These are phyloP conservation scores for Acanthurus leucopareius DNA, from an alignment of 2,797 vertebrate genomes.

Conservation along the genomic window DNA sequence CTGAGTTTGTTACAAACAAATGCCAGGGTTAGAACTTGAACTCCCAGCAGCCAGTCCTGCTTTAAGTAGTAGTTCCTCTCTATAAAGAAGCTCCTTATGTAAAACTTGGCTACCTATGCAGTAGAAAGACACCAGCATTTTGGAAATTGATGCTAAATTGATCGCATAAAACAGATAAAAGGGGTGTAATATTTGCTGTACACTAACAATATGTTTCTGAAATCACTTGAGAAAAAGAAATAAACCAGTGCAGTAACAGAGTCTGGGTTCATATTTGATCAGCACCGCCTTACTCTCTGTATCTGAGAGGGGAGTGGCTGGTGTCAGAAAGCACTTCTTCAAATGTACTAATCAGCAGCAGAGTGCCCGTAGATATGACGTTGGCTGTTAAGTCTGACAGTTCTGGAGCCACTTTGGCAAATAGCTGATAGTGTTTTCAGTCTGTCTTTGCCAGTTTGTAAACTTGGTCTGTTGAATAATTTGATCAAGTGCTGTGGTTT, in stretches of 20 bases:
- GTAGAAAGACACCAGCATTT: too few species aligned
- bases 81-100: too few species aligned
- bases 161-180: too few species aligned
- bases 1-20: constrained; percentile 8
- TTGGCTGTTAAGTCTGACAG: constrained; percentile 9
- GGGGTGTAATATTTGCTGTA: too few species aligned
- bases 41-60: background rate
- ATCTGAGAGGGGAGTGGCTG: too few species aligned
- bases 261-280: too few species aligned
- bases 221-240: too few species aligned
- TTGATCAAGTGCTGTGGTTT: constrained; percentile 31
- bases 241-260: too few species aligned
- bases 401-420: background rate
- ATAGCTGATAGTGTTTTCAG: background rate
- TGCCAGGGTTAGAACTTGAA: background rate
- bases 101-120: too few species aligned
- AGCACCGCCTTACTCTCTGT: too few species aligned
- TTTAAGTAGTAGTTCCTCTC: background rate
- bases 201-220: too few species aligned
- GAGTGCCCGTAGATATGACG: constrained; percentile 8
- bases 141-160: too few species aligned
- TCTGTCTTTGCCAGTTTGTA: background rate
- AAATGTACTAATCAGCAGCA: background rate
- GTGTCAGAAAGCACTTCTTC: constrained; percentile 8
- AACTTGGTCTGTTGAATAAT: constrained; percentile 20